Conservation (phyloP, 1,140 invertebrate genomes). For the Drosophila suzukii region DNA sequence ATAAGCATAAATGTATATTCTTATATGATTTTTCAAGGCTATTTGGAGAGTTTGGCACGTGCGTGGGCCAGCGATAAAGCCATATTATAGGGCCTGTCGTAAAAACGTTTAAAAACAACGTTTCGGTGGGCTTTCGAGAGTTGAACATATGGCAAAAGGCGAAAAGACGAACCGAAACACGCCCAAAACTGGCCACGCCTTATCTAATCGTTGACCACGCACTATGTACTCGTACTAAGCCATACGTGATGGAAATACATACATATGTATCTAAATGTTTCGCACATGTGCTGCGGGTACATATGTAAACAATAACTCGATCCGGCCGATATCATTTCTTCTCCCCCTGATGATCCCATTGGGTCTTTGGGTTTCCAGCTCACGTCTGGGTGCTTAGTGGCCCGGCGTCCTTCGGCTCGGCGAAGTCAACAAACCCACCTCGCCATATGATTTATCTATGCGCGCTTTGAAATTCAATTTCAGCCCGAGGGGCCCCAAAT, state of each 20-base stretch:
- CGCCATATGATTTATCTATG: slow-evolving; percentile 49
- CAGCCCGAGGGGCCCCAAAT: background rate
- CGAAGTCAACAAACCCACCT: slow-evolving; percentile 48
- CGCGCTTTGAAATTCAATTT: slow-evolving; percentile 45
- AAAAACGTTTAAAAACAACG: slow-evolving; percentile 12
- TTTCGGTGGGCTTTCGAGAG: slow-evolving; percentile 21
- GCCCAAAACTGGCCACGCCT: slow-evolving; percentile 34
- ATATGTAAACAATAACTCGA: slow-evolving; percentile 39
- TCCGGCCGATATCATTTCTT: slow-evolving; percentile 42
- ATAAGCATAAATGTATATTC: slow-evolving; percentile 14
- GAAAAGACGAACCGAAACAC: background rate
- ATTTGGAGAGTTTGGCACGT: slow-evolving; percentile 61
- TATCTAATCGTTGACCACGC: slow-evolving; percentile 40
- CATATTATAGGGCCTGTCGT: slow-evolving; percentile 14
- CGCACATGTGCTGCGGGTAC: slow-evolving; percentile 3
- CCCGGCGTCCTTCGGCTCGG: slow-evolving; percentile 26
- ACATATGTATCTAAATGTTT: background rate
- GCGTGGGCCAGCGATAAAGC: slow-evolving; percentile 51
- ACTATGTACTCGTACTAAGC: slow-evolving; percentile 14
- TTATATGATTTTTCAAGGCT: slow-evolving; percentile 58
- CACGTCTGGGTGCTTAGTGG: slow-evolving; percentile 45
- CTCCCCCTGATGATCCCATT: background rate
- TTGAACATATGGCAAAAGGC: slow-evolving; percentile 21
- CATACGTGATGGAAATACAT: slow-evolving; percentile 31
- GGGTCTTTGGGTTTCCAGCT: slow-evolving; percentile 13